Percentiles rank a stretch among this genome's conserved stretches.
phyloP scores from a whole-genome alignment of 2,797 vertebrate species.

The Toxotes lorentzi region DNA sequence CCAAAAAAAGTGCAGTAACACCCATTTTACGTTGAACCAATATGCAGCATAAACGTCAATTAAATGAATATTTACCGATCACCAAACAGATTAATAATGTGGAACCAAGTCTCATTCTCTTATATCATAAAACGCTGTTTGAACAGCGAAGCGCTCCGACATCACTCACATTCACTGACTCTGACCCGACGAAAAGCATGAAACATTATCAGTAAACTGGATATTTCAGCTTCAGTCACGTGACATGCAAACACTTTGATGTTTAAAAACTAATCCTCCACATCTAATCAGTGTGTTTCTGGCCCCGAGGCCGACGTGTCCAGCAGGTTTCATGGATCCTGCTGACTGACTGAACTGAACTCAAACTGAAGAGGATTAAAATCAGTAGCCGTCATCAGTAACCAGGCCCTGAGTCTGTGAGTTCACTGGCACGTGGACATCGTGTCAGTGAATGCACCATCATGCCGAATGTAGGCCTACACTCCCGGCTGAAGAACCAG shows the following conservation, averaged over 20 bases:
- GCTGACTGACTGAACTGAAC: background rate
- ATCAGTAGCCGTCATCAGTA: background rate
- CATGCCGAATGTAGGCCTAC: conserved; percentile 62
- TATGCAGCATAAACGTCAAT: too few species aligned
- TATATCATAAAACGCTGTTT: background rate
- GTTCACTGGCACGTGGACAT: background rate
- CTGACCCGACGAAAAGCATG: background rate
- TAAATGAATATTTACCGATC: too few species aligned
- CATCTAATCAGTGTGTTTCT: conserved; percentile 16
- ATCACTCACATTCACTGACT: background rate
- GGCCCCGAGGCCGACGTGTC: conserved; percentile 3
- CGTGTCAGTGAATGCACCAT: conserved; percentile 52
- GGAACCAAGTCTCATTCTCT: background rate
- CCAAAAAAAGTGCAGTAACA: too few species aligned
- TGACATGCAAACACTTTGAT: conserved; percentile 31
- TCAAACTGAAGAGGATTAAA: conserved; percentile 8
- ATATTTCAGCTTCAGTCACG: conserved; percentile 3
- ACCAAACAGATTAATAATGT: background rate
- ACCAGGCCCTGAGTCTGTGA: background rate
- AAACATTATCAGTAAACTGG: background rate
- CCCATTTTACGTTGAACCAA: too few species aligned
- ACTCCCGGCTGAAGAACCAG: conserved; percentile 43
- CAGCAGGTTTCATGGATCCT: background rate
- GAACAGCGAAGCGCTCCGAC: background rate
- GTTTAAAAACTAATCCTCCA: conserved; percentile 33